A percentile compares a stretch with the other conserved stretches of the same genome.
phyloP scores from a whole-genome alignment of 1,140 invertebrate genomes.

The Papilio glaucus region DNA sequence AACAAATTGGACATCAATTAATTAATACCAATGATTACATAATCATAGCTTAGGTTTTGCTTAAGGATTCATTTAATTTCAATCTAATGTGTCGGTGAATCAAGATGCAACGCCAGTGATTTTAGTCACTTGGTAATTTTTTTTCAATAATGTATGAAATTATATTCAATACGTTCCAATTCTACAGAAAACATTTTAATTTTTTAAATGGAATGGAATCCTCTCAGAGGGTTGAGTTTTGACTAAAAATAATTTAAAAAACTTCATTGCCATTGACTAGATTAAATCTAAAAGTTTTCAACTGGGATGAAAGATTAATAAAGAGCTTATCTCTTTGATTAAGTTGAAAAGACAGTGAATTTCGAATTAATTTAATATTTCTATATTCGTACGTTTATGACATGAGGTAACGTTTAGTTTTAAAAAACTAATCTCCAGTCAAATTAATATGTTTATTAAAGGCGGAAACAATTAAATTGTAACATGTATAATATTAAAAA shows the following conservation, averaged over 20 bases:
- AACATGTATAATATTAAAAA: too few relatives aligned
- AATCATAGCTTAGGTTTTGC: too few relatives aligned
- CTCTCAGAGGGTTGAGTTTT: background rate
- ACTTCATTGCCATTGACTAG: background rate
- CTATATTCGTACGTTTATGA: too few relatives aligned
- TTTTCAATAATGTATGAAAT: background rate
- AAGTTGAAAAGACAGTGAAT: background rate
- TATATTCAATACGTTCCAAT: background rate
- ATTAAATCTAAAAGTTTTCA: slow-evolving; percentile 3
- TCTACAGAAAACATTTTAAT: background rate
- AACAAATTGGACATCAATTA: too few relatives aligned
- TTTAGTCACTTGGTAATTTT: too few relatives aligned
- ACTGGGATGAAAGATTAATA: background rate
- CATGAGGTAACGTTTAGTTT: too few relatives aligned
- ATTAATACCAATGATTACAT: too few relatives aligned
- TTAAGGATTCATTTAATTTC: too few relatives aligned
- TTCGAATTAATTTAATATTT: background rate
- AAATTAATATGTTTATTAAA: too few relatives aligned
- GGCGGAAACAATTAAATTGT: too few relatives aligned
- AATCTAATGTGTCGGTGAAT: too few relatives aligned
- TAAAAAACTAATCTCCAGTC: background rate
- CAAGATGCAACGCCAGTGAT: too few relatives aligned
- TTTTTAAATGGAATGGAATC: background rate
- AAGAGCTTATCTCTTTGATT: slow-evolving; percentile 13
- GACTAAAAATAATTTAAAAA: background rate